phyloP scores from a whole-genome alignment of 2,113 vertebrate genomes.

The Leptobrachium leishanense region DNA sequence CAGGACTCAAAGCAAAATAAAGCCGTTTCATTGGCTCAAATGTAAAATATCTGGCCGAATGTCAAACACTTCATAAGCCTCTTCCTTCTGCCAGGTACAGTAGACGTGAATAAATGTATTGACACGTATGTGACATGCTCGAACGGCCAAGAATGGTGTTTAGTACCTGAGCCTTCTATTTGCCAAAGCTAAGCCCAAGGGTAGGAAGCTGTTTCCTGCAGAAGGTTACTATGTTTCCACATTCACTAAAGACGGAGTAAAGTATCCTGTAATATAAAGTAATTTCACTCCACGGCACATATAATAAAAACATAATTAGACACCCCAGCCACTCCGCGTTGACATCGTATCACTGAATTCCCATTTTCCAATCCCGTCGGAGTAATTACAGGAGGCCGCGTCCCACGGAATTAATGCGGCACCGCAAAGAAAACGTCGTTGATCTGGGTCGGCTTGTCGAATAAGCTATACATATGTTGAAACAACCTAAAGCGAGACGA shows the following conservation, averaged over 20 bases:
- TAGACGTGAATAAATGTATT: conserved; percentile 45
- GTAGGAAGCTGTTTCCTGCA: conserved; percentile 29
- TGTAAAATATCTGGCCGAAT: conserved; percentile 32
- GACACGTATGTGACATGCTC: conserved; percentile 37
- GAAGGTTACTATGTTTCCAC: conserved; percentile 28
- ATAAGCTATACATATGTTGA: conserved; percentile 28
- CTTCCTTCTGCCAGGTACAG: conserved; percentile 42
- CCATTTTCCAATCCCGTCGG: conserved; percentile 17
- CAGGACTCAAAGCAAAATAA: not conserved
- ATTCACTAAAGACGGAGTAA: conserved; percentile 27
- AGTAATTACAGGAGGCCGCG: conserved; percentile 15
- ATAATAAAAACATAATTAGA: conserved; percentile 29
- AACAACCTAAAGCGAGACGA: conserved; percentile 28
- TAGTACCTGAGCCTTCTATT: conserved; percentile 38
- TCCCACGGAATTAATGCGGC: not conserved
- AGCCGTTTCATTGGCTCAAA: conserved; percentile 12
- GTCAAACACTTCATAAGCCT: conserved; percentile 25
- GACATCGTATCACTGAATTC: conserved; percentile 18
- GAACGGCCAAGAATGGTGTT: conserved; percentile 41
- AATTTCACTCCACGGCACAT: conserved; percentile 23
- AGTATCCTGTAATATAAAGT: conserved; percentile 26
- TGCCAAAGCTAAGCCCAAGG: conserved; percentile 24
- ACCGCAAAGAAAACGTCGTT: conserved; percentile 18
- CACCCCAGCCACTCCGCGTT: conserved; percentile 17
- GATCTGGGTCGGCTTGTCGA: conserved; percentile 19